Conservation (phyloP, 2,797 vertebrate species). For the Melanotaenia maccullochi region DNA sequence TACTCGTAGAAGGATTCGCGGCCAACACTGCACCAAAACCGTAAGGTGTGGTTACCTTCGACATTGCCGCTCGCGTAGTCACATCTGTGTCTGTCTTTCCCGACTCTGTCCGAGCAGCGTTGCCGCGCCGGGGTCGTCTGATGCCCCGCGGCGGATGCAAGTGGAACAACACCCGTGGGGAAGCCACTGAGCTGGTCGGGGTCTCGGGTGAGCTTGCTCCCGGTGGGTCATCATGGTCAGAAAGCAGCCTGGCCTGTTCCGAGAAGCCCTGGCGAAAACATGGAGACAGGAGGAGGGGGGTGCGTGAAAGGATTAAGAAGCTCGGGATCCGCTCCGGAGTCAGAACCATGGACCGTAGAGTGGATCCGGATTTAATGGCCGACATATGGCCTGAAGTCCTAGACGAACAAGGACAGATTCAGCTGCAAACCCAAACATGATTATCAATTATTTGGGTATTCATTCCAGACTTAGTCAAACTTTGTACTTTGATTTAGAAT, state of each 20-base stretch:
- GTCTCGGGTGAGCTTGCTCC: rapidly evolving
- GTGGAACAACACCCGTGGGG: background rate
- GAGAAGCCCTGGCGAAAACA: background rate
- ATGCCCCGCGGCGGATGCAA: background rate
- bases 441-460: background rate
- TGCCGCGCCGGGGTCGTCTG: background rate
- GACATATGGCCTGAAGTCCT: slow-evolving; percentile 33
- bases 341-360: slow-evolving; percentile 57
- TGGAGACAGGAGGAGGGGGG: slow-evolving; percentile 23
- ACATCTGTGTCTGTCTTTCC: slow-evolving; percentile 43
- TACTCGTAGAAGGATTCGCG: slow-evolving; percentile 65
- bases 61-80: slow-evolving; percentile 67
- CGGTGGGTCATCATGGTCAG: background rate
- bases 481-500: too few relatives aligned
- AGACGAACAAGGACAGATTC: background rate
- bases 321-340: slow-evolving; percentile 73
- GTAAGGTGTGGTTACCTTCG: slow-evolving; percentile 75
- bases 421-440: background rate
- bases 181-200: background rate
- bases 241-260: slow-evolving; percentile 48
- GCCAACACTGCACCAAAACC: slow-evolving; percentile 74
- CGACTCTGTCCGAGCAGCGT: background rate
- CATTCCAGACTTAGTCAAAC: too few relatives aligned
- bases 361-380: background rate
- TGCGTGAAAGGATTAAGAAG: slow-evolving; percentile 66